These are phyloP conservation scores for Syngnathus scovelli DNA, from an alignment of 2,113 vertebrate species.

Conservation along the genomic window DNA sequence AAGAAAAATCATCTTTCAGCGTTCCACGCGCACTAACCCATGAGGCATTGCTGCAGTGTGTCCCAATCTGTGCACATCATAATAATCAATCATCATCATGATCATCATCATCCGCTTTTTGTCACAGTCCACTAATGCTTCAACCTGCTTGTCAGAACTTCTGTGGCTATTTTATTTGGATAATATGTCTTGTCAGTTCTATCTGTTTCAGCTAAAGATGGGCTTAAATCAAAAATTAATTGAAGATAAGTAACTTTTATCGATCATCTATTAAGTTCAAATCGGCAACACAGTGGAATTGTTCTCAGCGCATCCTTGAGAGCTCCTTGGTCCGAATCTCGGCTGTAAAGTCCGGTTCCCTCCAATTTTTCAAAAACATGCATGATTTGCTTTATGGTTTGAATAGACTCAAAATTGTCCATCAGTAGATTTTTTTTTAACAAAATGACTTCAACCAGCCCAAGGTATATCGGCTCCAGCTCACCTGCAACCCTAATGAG, in stretches of 20 bases:
- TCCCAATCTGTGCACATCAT: constrained; percentile 17
- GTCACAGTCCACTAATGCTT: constrained; percentile 24
- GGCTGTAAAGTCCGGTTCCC: no score
- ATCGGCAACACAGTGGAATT: background rate
- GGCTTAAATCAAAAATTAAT: background rate
- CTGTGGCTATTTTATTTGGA: constrained; percentile 34
- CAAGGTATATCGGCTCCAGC: no score
- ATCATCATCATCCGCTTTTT: constrained; percentile 35
- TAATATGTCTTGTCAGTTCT: background rate
- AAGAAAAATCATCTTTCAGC: constrained; percentile 35
- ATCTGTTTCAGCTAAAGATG: background rate
- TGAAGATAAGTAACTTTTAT: background rate
- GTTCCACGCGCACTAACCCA: constrained; percentile 47
- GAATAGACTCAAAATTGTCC: no score
- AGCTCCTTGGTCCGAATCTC: no score
- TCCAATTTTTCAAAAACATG: no score
- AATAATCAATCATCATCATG: constrained; percentile 10
- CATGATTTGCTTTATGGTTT: no score
- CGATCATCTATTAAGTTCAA: background rate
- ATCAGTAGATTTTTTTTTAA: no score
- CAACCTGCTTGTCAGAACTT: constrained; percentile 26
- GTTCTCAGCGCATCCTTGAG: background rate
- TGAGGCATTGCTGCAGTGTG: constrained; percentile 22
- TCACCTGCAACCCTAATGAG: no score
- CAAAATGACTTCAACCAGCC: no score